Evolutionary conservation across 2,113 vertebrate genomes (phyloP).

Genomic region (Planiliza haematocheilus): DNA sequence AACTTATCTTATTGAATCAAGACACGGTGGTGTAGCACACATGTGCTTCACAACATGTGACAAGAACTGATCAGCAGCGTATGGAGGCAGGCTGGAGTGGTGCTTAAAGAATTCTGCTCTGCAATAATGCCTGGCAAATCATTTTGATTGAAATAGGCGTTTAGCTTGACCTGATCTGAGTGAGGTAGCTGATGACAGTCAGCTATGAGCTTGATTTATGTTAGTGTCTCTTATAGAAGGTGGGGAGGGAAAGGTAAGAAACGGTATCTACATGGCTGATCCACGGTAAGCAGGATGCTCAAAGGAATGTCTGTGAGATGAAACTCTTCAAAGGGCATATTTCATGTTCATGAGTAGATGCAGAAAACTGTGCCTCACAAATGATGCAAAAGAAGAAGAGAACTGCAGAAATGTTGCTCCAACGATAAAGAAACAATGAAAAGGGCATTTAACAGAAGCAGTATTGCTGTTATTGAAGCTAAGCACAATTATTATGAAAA

Average conservation of each 20-base stretch:
- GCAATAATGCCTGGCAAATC: not conserved
- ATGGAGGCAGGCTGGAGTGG: not conserved
- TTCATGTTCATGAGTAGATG: not conserved
- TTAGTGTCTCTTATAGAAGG: not conserved
- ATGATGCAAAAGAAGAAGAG: not conserved
- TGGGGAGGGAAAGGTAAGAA: not conserved
- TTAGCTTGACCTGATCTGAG: not conserved
- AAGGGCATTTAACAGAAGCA: not conserved
- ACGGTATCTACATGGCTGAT: not conserved
- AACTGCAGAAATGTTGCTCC: slow-evolving; percentile 1
- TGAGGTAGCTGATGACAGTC: not conserved
- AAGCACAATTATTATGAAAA: no score
- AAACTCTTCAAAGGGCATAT: slow-evolving; percentile 6
- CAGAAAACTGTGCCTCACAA: not conserved
- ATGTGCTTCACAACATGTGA: not conserved
- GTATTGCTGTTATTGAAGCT: no score
- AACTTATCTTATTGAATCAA: not conserved
- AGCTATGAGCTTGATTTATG: not conserved
- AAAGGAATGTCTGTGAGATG: not conserved
- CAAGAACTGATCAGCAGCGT: not conserved
- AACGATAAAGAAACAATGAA: no score
- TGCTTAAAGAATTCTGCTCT: not conserved
- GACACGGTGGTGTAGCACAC: not conserved
- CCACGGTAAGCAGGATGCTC: not conserved
- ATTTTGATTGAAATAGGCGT: not conserved